Evolutionary conservation across 2,797 vertebrate genomes (phyloP).

Genomic region (Paguma larvata): DNA sequence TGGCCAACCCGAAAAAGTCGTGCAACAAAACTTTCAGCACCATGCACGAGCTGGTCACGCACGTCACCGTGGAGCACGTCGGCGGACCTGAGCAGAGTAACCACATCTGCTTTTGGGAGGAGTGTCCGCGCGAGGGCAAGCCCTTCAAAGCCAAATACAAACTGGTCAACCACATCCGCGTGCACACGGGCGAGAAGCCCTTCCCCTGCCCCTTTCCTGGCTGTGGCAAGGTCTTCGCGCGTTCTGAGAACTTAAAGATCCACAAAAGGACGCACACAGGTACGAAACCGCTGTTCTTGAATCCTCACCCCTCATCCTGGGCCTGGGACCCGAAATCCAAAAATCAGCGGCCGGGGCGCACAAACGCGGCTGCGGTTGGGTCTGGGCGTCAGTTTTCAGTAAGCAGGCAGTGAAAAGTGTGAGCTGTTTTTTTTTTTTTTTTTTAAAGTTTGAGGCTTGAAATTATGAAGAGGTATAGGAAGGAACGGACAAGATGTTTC

Average conservation of each 20-base stretch:
- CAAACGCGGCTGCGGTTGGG: slow-evolving; percentile 90
- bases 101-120: slow-evolving; percentile 97
- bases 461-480: neutral
- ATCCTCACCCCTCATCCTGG: slow-evolving; percentile 90
- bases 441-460: slow-evolving; percentile 70
- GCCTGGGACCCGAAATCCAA: slow-evolving; percentile 89
- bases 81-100: slow-evolving; percentile 96
- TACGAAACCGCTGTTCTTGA: slow-evolving; percentile 88
- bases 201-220: slow-evolving; percentile 96
- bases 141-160: slow-evolving; percentile 98
- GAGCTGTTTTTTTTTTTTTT: slow-evolving; percentile 86
- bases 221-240: slow-evolving; percentile 96
- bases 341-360: slow-evolving; percentile 91
- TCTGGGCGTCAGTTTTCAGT: slow-evolving; percentile 54
- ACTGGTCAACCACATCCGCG: slow-evolving; percentile 97
- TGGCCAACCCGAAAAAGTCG: slow-evolving; percentile 98
- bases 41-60: slow-evolving; percentile 97
- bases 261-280: slow-evolving; percentile 98
- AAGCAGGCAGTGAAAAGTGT: slow-evolving; percentile 83
- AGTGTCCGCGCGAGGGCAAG: slow-evolving; percentile 95
- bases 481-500: neutral
- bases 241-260: slow-evolving; percentile 97
- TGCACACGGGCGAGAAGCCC: slow-evolving; percentile 97
- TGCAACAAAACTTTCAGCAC: slow-evolving; percentile 99
- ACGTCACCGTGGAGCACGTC: slow-evolving; percentile 96